Evolutionary conservation across 2,888 invertebrate species (phyloP).

Genomic region (Microplitis manilae): DNA sequence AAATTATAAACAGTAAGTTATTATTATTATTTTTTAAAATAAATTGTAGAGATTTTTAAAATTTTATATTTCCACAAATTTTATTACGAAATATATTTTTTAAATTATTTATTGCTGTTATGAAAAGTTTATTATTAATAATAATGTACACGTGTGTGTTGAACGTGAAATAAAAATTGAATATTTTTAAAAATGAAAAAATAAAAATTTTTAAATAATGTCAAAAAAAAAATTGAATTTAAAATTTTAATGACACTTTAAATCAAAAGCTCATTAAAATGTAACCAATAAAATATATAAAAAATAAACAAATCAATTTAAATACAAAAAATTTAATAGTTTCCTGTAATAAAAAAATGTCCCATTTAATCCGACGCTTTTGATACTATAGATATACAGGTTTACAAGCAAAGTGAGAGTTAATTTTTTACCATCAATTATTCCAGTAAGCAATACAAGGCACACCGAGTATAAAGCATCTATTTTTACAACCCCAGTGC

Average conservation of each 20-base stretch:
- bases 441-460: background rate
- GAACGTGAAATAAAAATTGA: too few species aligned
- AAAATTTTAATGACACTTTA: background rate
- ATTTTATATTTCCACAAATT: background rate
- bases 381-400: background rate
- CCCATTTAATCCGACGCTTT: background rate
- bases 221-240: too few species aligned
- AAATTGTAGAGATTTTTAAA: background rate
- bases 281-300: background rate
- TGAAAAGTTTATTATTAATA: too few species aligned
- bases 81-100: too few species aligned
- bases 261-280: background rate
- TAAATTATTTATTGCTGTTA: too few species aligned
- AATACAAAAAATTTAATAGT: background rate
- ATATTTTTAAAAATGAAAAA: too few species aligned
- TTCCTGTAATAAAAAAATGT: background rate
- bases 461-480: constrained; percentile 3
- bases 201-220: too few species aligned
- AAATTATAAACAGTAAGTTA: background rate
- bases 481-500: constrained; percentile 31
- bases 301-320: background rate
- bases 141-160: too few species aligned
- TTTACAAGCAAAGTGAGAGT: background rate
- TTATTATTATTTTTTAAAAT: background rate
- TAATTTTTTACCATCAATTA: constrained; percentile 11